Evolutionary conservation across 2,888 invertebrate species (phyloP), one percentile per base, ranked within the genome.

Genomic region (Drosophila histrio): DNA sequence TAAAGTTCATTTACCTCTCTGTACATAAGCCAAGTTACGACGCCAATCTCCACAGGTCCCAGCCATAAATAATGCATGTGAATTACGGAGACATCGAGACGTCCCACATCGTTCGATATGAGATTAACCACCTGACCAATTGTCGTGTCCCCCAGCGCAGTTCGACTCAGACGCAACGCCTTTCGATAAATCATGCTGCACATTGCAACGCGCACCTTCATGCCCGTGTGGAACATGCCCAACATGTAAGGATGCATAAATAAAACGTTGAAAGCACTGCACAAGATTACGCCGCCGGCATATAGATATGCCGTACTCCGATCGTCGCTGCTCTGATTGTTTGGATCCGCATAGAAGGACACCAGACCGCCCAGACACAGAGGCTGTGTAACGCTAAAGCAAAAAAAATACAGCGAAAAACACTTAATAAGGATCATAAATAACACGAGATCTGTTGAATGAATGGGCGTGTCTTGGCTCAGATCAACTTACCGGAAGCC

Each of bases 21-120:
- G 92, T 95, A 96, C 93, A 97, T 94, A 61, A 98, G 94, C 90
- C 94, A 95, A 3, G 96, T 95, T 71, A 97, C 95, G 72, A 97
- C 94, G 46, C 95, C 91, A 0, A 97, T 96, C 80, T 97, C 96
- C 11, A 97, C 89, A 0, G 98, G 97, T 0, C 97, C 98, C 70
- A 98, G 94, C 97, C 98, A 97, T 54, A 98, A 93, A 91, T 96
- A 98, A 92, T 98, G 98, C 19, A 97, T 92, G 90, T 98, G 96
- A 76, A 98, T 94, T 72, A 97, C 95, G 22, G 96, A 96, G 57
- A 91, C 85, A 77, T 92, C 92, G 63, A 92, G 77, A 15, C 92
- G 90, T 88, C 96, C 97, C 71, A 99, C 98, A 92, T 99, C 99
- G 90, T 99, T 99, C 3, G 98, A 98, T 77, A 99, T 93, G 8